These are phyloP conservation scores for Semicossyphus pulcher DNA, from an alignment of 2,113 vertebrate genomes.

Conservation along the genomic window DNA sequence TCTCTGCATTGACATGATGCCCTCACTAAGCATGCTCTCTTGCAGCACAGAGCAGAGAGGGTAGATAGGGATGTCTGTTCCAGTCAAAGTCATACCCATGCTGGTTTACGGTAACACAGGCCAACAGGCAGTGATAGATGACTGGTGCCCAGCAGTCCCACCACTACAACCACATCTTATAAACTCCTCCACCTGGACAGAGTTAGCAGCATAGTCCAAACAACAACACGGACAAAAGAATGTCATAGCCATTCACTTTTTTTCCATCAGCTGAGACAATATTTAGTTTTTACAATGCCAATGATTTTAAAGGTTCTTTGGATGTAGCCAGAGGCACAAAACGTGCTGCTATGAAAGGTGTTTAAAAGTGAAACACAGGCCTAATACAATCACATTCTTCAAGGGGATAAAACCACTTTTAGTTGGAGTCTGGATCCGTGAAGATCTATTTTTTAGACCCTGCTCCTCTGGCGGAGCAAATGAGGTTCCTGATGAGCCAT, in stretches of 20 bases:
- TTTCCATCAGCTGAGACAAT: not conserved
- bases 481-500: slow-evolving; percentile 23
- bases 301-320: no score
- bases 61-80: slow-evolving; percentile 48
- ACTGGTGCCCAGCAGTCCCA: slow-evolving; percentile 76
- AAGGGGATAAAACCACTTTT: not conserved
- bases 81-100: slow-evolving; percentile 52
- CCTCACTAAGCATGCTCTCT: slow-evolving; percentile 22
- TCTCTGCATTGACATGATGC: not conserved
- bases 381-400: not conserved
- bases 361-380: no score
- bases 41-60: slow-evolving; percentile 21
- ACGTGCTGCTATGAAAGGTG: no score
- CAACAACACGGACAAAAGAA: slow-evolving; percentile 53
- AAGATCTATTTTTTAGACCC: not conserved
- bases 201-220: slow-evolving; percentile 62
- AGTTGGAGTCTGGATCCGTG: not conserved
- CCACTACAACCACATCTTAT: slow-evolving; percentile 73
- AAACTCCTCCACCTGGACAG: slow-evolving; percentile 74
- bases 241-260: slow-evolving; percentile 35
- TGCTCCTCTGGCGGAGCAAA: not conserved
- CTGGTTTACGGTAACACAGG: slow-evolving; percentile 56
- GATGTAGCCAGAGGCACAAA: no score
- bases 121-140: slow-evolving; percentile 60
- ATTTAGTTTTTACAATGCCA: not conserved